Evolutionary conservation across 2,113 vertebrate genomes (phyloP), one percentile per base, ranked within the genome.

Genomic region (Ictalurus punctatus): DNA sequence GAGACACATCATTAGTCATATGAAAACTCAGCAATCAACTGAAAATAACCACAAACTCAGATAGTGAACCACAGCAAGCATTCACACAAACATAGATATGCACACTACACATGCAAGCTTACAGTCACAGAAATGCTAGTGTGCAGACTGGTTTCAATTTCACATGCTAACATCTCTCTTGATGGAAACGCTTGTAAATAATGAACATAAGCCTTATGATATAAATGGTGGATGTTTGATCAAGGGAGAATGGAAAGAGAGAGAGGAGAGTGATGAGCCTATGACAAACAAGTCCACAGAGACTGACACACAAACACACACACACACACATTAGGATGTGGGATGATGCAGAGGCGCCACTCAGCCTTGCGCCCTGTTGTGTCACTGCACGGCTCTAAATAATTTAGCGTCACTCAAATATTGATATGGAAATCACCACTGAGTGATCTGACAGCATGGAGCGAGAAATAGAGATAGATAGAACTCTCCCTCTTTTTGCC

Each of bases 351-450:
- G 87, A 93, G 94, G 94, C 89, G 94, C 94, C 95, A 92, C 90
- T 95, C 92, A 91, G 93, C 92, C 93, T 93, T 83, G 90, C 92
- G 93, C 94, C 94, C 94, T 90, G 93, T 95, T 95, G 95, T 96
- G 95, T 94, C 93, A 93, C 94, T 88, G 93, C 92, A 93, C 85
- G 92, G 91, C 94, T 93, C 94, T 94, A 95, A 96, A 96, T 96
- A 94, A 96, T 96, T 96, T 95, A 96, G 94, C 92, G 94, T 94
- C 95, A 96, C 94, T 96, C 95, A 96, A 95, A 96, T 95, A 96
- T 96, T 96, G 95, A 96, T 96, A 96, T 96, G 95, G 95, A 96
- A 96, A 96, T 96, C 95, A 95, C 93, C 94, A 92, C 92, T 94
- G 93, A 95, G 93, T 92, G 93, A 95, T 93, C 90, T 93, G 94